phyloP scores from a whole-genome alignment of 2,888 invertebrate species.

The Smittia sp. region DNA sequence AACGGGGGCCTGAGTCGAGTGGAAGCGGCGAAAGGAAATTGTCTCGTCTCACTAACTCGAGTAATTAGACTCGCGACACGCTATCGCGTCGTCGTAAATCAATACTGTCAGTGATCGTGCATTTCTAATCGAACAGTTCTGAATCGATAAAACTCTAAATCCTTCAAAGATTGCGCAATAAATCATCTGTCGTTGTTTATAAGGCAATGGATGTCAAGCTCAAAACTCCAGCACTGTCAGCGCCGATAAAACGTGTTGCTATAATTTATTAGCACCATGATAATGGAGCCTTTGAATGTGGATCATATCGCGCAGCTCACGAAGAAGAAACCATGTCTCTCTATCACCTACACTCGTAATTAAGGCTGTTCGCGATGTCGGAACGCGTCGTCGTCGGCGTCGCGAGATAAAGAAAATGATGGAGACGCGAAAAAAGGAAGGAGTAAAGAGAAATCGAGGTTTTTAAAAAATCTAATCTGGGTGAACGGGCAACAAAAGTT shows the following conservation, averaged over 20 bases:
- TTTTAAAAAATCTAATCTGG: too few species aligned
- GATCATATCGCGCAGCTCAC: constrained; percentile 18
- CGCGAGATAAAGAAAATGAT: not conserved
- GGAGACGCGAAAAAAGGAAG: not conserved
- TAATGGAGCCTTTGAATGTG: constrained; percentile 21
- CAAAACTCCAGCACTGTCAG: not conserved
- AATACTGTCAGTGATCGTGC: too few species aligned
- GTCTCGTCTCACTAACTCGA: too few species aligned
- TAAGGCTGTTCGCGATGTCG: not conserved
- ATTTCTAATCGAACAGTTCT: too few species aligned
- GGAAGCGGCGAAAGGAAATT: too few species aligned
- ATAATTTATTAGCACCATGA: constrained; percentile 27
- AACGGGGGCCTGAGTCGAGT: not conserved
- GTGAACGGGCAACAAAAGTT: too few species aligned
- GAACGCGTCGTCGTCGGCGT: not conserved
- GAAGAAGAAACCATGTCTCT: constrained; percentile 9
- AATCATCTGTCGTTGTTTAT: not conserved
- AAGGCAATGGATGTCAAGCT: not conserved
- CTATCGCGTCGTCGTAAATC: too few species aligned
- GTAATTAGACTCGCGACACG: too few species aligned
- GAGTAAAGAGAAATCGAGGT: too few species aligned
- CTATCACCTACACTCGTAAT: constrained; percentile 33
- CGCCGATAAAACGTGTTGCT: constrained; percentile 21
- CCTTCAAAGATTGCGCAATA: too few species aligned
- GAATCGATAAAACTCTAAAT: too few species aligned